Evolutionary conservation across 2,888 invertebrate genomes (phyloP), one percentile per base, ranked within the genome.

Genomic region (Monoplex corrugatus): DNA sequence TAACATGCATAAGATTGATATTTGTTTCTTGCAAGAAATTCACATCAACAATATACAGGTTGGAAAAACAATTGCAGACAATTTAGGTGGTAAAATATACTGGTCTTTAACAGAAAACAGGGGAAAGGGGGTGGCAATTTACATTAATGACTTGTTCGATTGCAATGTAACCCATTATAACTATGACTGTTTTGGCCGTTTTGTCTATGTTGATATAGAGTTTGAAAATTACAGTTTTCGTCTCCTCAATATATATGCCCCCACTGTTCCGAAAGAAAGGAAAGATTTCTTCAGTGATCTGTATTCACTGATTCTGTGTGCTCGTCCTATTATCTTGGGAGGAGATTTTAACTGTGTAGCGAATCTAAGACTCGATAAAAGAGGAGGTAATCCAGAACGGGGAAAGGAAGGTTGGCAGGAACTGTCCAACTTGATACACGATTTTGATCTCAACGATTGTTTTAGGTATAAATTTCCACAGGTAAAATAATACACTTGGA

Each of bases 271-370:
- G 8, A 80, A 43, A 28, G 78, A 80, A 23, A 32, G 78, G 28
- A 80, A 80, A 43, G 43, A 23, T 23, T 80, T 80, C 28, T 80
- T 80, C 28, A 2, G 23, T 23, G 43, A 80, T 19, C 28, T 80
- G 0, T 80, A 80, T 32, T n/a, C 78, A 32, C 28, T 35, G 32
- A 10, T 80, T 19, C 23, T 80, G 3, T 80, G 78, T 28, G 40
- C 78, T 2, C 40, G 28, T 3, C 78, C 78, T 23, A 32, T 80
- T 80, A 23, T 80, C 43, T 80, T 80, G 23, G 78, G 78, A 0
- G 78, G 78, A 0, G 78, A 80, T 80, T 80, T 80, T 3, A 80
- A 80, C 43, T 80, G 78, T 43, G 43, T 80, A 40, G 78, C 5
- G 0, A 43, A 3, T 43, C 6, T 43, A 1, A 5, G 0, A 40